phyloP scores from a whole-genome alignment of 2,113 vertebrate genomes.

The Serinus canaria region DNA sequence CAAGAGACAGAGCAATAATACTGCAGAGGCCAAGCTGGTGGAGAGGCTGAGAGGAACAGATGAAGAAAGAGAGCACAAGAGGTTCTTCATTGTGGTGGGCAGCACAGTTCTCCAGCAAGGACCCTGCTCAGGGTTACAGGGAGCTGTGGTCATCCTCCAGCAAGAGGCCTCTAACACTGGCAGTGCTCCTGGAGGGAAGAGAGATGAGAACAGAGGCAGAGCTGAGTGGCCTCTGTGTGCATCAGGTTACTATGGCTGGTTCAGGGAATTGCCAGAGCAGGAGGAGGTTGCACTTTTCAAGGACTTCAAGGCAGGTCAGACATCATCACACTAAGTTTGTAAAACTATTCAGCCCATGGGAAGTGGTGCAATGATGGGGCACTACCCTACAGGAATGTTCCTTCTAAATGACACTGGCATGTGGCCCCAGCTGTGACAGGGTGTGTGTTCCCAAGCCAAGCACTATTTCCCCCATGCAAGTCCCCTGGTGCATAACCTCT shows the following conservation, averaged over 20 bases:
- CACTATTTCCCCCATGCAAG: background rate
- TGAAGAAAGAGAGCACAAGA: background rate
- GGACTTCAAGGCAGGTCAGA: background rate
- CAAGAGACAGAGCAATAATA: background rate
- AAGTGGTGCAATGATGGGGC: background rate
- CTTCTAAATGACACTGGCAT: fast-evolving
- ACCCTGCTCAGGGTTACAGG: background rate
- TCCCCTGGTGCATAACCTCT: background rate
- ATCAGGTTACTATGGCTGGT: background rate
- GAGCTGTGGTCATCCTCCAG: background rate
- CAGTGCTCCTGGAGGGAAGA: background rate
- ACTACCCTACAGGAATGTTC: background rate
- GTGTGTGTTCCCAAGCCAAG: background rate
- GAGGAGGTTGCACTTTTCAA: background rate
- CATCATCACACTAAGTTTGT: background rate
- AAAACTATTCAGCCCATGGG: background rate
- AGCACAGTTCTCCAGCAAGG: background rate
- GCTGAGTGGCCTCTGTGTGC: background rate
- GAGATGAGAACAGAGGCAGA: background rate
- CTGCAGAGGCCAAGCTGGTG: background rate
- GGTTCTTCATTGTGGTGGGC: background rate
- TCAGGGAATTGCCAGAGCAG: background rate
- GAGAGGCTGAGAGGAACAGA: background rate
- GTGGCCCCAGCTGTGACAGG: background rate
- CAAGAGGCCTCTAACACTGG: background rate